These are phyloP conservation scores for Hyphantria cunea DNA, from an alignment of 1,140 invertebrate species.

Conservation along the genomic window DNA sequence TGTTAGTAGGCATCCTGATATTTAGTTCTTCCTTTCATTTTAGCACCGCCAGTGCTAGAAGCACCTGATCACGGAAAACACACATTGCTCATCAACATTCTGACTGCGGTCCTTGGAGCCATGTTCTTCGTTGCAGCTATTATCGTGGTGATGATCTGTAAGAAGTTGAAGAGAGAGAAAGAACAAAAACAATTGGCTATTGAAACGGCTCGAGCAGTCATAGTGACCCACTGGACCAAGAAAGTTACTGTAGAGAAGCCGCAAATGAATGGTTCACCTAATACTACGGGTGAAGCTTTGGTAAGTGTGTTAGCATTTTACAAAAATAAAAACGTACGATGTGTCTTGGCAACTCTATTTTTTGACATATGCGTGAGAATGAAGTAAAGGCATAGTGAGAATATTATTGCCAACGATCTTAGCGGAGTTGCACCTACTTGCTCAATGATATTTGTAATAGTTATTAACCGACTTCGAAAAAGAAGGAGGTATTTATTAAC, in stretches of 20 bases:
- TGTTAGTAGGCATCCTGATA: too few species aligned
- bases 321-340: too few species aligned
- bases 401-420: too few species aligned
- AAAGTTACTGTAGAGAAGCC: conserved; percentile 94
- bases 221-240: conserved; percentile 93
- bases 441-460: too few species aligned
- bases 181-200: conserved; percentile 89
- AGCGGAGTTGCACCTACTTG: too few species aligned
- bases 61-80: conserved; percentile 78
- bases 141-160: conserved; percentile 82
- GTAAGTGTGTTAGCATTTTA: conserved; percentile 62
- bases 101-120: conserved; percentile 83
- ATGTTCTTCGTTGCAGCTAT: conserved; percentile 84
- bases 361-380: too few species aligned
- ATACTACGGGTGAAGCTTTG: conserved; percentile 83
- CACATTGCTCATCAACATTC: conserved; percentile 81
- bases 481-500: too few species aligned
- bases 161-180: conserved; percentile 85
- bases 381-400: too few species aligned
- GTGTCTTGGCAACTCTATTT: too few species aligned
- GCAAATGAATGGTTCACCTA: conserved; percentile 82
- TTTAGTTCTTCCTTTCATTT: background rate
- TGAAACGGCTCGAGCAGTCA: conserved; percentile 88
- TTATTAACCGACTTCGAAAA: too few species aligned
- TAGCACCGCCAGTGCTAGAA: conserved; percentile 71